Evolutionary conservation across 2,113 vertebrate genomes (phyloP), one percentile per base, ranked within the genome.

Genomic region (Cathartes aura): DNA sequence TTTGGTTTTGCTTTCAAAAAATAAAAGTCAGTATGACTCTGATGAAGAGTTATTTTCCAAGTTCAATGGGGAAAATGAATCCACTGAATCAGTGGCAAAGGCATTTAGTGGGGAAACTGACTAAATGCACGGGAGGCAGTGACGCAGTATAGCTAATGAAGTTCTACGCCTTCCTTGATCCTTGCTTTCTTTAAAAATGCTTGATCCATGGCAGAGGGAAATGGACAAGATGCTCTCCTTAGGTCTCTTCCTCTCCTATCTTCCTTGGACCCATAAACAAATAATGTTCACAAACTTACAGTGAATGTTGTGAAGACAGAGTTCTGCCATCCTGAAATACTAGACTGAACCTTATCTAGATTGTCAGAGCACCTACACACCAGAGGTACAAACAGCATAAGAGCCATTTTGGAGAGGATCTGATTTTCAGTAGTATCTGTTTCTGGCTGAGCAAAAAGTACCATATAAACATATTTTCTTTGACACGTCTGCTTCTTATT

Each of bases 21-120:
- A 48, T 6, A 60, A 27, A 70, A 55, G 8, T 62, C 38, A 17
- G 1, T 50, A 32, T n/a, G 17, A 82, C 26, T 74, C 10, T 75
- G 53, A 45, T 40, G 22, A 70, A 48, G 43, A 80, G 13, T 38
- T 71, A 15, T n/a, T 87, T 87, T 59, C 32, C 13, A 87, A 42
- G 8, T 82, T 89, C n/a, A 42, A 0, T 20, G 27, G 23, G 50
- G 22, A 62, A 81, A 81, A 67, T 0, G 0, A 80, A 78, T 78
- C 21, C 20, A 34, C 30, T 58, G 27, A 63, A 50, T 91, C 58
- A 89, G 12, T 67, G 58, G 20, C 52, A 80, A 60, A 89, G 26
- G 11, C 27, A 10, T 83, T 83, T 72, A 48, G 21, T 21, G 15
- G 16, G 15, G 27, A 55, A 32, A 11, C 8, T 60, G 64, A 18